A percentile compares a stretch with the other conserved stretches of the same genome.
Conservation (phyloP, 1,140 invertebrate species). For the Leptinotarsa lineolata region DNA sequence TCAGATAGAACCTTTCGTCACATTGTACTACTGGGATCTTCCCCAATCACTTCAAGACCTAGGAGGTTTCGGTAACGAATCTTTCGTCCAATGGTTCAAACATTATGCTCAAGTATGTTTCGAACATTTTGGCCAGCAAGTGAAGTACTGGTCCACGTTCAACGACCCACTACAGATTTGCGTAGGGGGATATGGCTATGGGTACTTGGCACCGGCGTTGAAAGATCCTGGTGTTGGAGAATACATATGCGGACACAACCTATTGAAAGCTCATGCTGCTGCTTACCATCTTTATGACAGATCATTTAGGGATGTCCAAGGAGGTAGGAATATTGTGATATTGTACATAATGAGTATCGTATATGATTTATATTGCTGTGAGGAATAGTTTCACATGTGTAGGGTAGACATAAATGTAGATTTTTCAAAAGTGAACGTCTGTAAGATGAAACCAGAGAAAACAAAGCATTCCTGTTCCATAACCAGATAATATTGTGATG, state of each 20-base stretch:
- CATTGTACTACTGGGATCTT: conserved; percentile 74
- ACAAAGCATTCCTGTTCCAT: no score
- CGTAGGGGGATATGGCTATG: conserved; percentile 32
- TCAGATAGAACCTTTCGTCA: conserved; percentile 65
- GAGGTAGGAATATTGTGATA: neutral
- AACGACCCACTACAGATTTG: conserved; percentile 73
- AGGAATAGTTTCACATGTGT: no score
- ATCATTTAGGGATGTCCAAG: neutral
- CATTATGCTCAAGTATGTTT: conserved; percentile 65
- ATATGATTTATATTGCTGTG: no score
- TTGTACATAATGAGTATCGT: no score
- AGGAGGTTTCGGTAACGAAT: conserved; percentile 69
- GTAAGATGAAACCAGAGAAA: no score
- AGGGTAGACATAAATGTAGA: no score
- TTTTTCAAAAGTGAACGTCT: no score
- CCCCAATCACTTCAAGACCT: conserved; percentile 67
- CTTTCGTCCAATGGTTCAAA: conserved; percentile 63
- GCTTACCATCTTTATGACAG: conserved; percentile 25
- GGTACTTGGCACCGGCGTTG: conserved; percentile 36
- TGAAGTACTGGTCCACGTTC: conserved; percentile 70
- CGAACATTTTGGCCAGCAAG: conserved; percentile 63
- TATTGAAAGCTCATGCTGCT: conserved; percentile 42
- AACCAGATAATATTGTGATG: no score
- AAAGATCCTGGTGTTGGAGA: conserved; percentile 41
- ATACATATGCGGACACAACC: conserved; percentile 43